phyloP scores from a whole-genome alignment of 2,113 vertebrate species.

The Octodon degus region DNA sequence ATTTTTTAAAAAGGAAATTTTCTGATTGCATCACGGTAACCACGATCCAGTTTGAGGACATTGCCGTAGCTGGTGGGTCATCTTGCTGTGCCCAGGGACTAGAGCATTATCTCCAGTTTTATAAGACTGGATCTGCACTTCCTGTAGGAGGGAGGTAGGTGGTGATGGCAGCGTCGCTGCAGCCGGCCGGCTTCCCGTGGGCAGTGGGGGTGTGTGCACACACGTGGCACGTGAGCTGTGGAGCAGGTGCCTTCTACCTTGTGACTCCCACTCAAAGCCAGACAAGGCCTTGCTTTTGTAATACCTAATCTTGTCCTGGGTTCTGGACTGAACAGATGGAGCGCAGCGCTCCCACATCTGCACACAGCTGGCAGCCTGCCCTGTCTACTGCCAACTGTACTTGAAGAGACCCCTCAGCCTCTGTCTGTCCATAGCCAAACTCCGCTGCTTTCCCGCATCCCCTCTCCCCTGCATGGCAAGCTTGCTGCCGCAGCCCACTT shows the following conservation, averaged over 20 bases:
- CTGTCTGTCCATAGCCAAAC: neutral
- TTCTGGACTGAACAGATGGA: neutral
- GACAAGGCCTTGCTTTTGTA: conserved; percentile 11
- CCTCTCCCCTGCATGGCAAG: neutral
- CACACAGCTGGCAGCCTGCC: neutral
- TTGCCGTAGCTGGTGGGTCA: neutral
- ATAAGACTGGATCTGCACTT: neutral
- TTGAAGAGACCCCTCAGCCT: neutral
- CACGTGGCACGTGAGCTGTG: neutral
- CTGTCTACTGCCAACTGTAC: neutral
- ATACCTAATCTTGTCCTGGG: neutral
- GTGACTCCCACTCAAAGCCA: neutral
- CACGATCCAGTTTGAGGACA: neutral
- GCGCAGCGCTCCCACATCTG: neutral
- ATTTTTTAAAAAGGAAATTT: neutral
- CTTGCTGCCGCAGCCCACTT: neutral
- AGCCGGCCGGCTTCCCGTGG: neutral
- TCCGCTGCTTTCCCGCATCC: neutral
- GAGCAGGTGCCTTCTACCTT: neutral
- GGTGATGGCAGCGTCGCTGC: neutral
- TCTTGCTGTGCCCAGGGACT: neutral
- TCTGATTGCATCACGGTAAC: neutral
- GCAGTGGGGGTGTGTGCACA: rapidly evolving
- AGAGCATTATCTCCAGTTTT: neutral
- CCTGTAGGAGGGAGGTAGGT: neutral